These are phyloP conservation scores for Crocallis elinguaria DNA, from an alignment of 2,888 invertebrate genomes.

Conservation along the genomic window DNA sequence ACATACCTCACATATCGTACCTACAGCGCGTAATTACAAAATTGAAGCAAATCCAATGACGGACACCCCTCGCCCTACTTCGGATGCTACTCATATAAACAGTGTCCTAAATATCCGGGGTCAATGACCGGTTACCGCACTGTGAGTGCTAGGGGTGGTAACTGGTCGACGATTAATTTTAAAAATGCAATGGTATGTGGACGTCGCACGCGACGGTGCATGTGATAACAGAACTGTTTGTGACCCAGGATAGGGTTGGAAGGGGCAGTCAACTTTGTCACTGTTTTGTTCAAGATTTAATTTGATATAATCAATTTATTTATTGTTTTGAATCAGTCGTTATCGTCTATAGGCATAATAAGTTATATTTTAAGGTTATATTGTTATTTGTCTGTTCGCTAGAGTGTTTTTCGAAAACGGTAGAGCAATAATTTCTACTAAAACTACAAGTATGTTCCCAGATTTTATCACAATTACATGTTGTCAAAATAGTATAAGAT, in stretches of 20 bases:
- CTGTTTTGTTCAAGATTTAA: background rate
- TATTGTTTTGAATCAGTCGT: too few relatives aligned
- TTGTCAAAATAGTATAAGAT: background rate
- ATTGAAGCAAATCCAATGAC: conserved; percentile 43
- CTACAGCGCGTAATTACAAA: conserved; percentile 46
- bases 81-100: conserved; percentile 66
- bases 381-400: too few relatives aligned
- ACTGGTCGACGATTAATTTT: conserved; percentile 68
- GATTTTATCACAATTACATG: too few relatives aligned
- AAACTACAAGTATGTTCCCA: too few relatives aligned
- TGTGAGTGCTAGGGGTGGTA: conserved; percentile 62
- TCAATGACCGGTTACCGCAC: conserved; percentile 68
- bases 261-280: background rate
- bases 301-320: background rate
- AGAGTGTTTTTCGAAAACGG: too few relatives aligned
- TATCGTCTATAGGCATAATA: too few relatives aligned
- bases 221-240: conserved; percentile 24
- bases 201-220: conserved; percentile 62
- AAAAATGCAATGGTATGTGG: conserved; percentile 74
- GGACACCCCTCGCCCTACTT: conserved; percentile 60
- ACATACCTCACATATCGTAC: conserved; percentile 32
- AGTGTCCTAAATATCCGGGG: conserved; percentile 76
- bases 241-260: background rate
- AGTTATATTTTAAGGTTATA: too few relatives aligned
- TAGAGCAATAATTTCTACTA: too few relatives aligned